Evolutionary conservation across 2,113 vertebrate species (phyloP).

Genomic region (Lampris incognitus): DNA sequence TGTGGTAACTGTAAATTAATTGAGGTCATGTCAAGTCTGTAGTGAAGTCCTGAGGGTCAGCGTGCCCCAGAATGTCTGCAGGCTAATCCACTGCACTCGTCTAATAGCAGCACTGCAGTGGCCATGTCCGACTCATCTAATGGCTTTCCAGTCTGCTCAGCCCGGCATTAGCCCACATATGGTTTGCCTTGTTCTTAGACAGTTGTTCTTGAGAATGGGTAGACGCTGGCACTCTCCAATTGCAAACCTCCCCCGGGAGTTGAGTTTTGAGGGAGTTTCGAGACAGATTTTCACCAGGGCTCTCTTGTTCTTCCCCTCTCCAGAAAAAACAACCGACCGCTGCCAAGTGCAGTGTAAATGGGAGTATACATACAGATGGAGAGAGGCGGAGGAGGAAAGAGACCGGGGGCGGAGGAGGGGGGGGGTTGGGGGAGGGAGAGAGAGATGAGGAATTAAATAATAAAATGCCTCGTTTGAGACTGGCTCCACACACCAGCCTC

Average conservation of each 20-base stretch:
- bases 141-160: neutral
- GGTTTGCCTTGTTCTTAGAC: constrained; percentile 49
- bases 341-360: constrained; percentile 79
- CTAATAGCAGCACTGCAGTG: neutral
- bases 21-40: neutral
- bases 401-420: neutral
- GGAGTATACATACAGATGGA: constrained; percentile 67
- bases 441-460: constrained; percentile 60
- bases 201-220: constrained; percentile 38
- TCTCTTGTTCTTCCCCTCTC: constrained; percentile 76
- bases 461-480: constrained; percentile 75
- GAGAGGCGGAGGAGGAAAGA: constrained; percentile 16
- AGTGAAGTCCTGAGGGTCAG: neutral
- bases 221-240: constrained; percentile 56
- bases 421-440: neutral
- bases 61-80: neutral
- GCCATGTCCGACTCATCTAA: constrained; percentile 10
- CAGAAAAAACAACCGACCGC: constrained; percentile 73
- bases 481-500: constrained; percentile 61
- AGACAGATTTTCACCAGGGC: constrained; percentile 63
- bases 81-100: too few relatives aligned
- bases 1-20: neutral
- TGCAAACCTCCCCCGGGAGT: constrained; percentile 43
- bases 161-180: constrained; percentile 37
- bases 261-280: constrained; percentile 61